Evolutionary conservation across 2,797 vertebrate genomes (phyloP).

Genomic region (Anolis apletophallus): DNA sequence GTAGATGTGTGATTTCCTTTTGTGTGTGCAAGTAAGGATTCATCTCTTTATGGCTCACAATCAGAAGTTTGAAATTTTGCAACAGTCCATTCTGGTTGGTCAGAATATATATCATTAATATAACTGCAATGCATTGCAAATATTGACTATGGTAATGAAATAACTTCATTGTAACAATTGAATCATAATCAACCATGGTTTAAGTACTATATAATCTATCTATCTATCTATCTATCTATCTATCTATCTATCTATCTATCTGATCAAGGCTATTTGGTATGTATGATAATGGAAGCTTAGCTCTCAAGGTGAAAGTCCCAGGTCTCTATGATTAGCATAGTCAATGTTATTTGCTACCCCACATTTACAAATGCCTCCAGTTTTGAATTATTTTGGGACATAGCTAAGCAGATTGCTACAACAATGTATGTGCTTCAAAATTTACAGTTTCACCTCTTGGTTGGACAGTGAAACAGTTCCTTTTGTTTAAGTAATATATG

Average conservation of each 20-base stretch:
- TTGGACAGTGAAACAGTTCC: background rate
- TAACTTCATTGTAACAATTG: too few species aligned
- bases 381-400: background rate
- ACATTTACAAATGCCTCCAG: background rate
- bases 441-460: background rate
- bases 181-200: too few species aligned
- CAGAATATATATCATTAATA: too few species aligned
- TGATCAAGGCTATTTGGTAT: background rate
- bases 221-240: too few species aligned
- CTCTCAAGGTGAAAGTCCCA: background rate
- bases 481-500: background rate
- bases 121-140: too few species aligned
- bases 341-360: background rate
- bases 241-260: too few species aligned
- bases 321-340: background rate
- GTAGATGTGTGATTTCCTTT: too few species aligned
- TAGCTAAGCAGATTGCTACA: background rate
- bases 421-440: background rate
- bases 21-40: too few species aligned
- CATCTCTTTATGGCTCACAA: too few species aligned
- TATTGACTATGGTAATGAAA: too few species aligned
- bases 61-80: too few species aligned
- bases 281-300: background rate
- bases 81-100: too few species aligned
- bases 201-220: background rate